Evolutionary conservation across 2,113 vertebrate species (phyloP).

Genomic region (Meleagris gallopavo): DNA sequence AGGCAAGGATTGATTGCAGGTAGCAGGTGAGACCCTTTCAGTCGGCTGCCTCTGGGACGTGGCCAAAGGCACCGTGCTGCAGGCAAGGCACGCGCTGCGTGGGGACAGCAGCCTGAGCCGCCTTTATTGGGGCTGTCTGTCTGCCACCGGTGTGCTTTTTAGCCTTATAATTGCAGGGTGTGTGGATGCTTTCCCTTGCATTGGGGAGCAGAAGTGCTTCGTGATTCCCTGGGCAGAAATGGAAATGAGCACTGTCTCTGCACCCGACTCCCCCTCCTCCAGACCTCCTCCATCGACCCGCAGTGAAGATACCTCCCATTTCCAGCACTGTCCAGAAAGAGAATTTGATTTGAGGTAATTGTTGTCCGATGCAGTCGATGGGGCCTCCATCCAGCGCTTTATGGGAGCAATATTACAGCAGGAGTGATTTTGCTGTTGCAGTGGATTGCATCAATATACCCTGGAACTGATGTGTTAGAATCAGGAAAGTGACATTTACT

Average conservation of each 20-base stretch:
- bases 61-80: conserved; percentile 12
- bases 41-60: conserved; percentile 50
- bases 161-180: neutral
- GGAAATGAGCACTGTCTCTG: neutral
- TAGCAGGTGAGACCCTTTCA: conserved; percentile 67
- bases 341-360: conserved; percentile 58
- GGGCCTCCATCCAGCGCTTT: neutral
- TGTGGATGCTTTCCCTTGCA: neutral
- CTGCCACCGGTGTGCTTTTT: neutral
- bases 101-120: neutral
- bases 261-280: neutral
- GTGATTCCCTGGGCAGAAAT: neutral
- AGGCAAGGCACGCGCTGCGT: neutral
- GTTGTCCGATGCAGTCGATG: neutral
- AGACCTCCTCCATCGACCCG: neutral
- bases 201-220: neutral
- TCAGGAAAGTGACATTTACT: conserved; percentile 58
- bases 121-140: neutral
- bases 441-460: conserved; percentile 43
- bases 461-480: conserved; percentile 41
- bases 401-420: conserved; percentile 14
- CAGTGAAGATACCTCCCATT: neutral
- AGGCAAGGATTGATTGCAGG: conserved; percentile 74
- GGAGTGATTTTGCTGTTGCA: conserved; percentile 39
- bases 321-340: neutral